Conservation (phyloP, 2,797 vertebrate genomes). For the Hafferia zeledoni region DNA sequence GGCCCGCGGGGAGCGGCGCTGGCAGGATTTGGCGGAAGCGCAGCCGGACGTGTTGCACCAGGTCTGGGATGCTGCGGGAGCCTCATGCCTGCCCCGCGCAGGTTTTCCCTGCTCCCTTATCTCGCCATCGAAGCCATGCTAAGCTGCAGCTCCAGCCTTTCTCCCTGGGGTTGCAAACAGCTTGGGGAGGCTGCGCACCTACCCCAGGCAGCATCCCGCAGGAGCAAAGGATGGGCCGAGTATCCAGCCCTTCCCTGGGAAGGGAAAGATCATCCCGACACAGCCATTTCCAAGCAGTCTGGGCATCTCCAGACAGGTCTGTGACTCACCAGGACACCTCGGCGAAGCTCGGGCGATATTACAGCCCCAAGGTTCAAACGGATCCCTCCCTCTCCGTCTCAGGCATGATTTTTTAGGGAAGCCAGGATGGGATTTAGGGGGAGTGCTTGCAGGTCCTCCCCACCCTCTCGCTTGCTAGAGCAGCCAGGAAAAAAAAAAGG, state of each 20-base stretch:
- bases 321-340: conserved; percentile 50
- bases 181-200: fast-evolving
- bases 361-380: conserved; percentile 15
- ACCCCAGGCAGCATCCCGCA: not conserved
- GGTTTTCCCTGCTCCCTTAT: conserved; percentile 33
- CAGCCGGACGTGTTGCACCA: conserved; percentile 52
- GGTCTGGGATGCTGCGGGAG: conserved; percentile 17
- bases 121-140: not conserved
- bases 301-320: conserved; percentile 72
- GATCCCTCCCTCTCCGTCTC: not conserved
- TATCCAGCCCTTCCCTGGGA: conserved; percentile 16
- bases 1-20: not conserved
- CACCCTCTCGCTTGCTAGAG: not conserved
- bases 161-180: not conserved
- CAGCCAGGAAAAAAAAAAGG: not conserved
- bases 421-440: not conserved
- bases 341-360: not conserved
- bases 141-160: not conserved
- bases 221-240: not conserved
- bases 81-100: not conserved
- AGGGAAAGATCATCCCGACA: not conserved
- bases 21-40: conserved; percentile 23
- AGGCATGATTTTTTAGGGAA: not conserved
- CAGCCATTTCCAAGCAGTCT: conserved; percentile 34
- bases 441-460: not conserved